Evolutionary conservation across 2,797 vertebrate species (phyloP), one percentile per base, ranked within the genome.

Genomic region (Remorina albescens): DNA sequence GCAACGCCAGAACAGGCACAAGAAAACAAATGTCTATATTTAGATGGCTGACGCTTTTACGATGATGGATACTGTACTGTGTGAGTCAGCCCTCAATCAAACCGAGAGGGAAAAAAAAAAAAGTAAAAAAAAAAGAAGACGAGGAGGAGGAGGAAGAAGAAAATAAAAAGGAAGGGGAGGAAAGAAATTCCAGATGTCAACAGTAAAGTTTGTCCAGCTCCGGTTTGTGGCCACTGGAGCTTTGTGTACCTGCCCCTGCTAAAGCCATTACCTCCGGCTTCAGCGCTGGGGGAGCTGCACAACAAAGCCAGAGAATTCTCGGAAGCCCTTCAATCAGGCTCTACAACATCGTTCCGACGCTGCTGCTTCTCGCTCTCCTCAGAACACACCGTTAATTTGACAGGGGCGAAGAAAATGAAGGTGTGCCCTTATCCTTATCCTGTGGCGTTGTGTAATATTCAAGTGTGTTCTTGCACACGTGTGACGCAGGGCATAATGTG

Each of bases 101-200:
- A 92, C 47, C 30, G 30, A 6, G 30, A 28, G 18, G 0, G 9
- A 1, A 7, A 26, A 60, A 62, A 30, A 74, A 58, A 42, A 62
- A 21, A 67, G 71, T 89, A n/a, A n/a, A n/a, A n/a, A n/a, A n/a
- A n/a, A n/a, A n/a, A n/a, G n/a, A n/a, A n/a, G n/a, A n/a, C n/a
- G n/a, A n/a, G n/a, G 50, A 80, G 50, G 76, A 76, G 30, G 63
- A 82, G 30, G 78, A 82, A 68, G 87, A 81, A 67, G 71, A 90
- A 84, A 80, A 81, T 65, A 86, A 86, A 84, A 76, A 69, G 51
- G 60, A 82, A 82, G 65, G 74, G 67, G 86, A 90, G 89, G 89
- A 93, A 90, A 93, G 90, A 91, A 92, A 93, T 93, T 94, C 93
- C 94, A 95, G 95, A 95, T 95, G 94, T 95, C 91, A 94, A 93